Percentiles rank a stretch among this genome's conserved stretches.
Conservation (phyloP, 2,113 vertebrate species). For the Maylandia zebra region DNA sequence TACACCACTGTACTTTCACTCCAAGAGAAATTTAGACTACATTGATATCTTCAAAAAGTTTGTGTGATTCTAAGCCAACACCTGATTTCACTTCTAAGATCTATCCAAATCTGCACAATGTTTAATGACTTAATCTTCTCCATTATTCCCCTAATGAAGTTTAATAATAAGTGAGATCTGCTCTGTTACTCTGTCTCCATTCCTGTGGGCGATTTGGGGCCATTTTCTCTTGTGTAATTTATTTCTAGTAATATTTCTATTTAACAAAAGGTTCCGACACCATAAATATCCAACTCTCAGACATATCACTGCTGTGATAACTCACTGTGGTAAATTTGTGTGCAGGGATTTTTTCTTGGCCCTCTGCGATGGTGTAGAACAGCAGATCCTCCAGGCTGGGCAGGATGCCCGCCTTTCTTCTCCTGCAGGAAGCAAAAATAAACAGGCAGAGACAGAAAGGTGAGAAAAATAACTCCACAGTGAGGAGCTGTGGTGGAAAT, state of each 20-base stretch:
- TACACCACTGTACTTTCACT: neutral
- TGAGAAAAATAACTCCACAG: neutral
- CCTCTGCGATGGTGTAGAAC: slow-evolving; percentile 98
- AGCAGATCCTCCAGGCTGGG: slow-evolving; percentile 97
- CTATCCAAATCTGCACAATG: neutral
- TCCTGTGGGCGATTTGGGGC: neutral
- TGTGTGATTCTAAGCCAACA: neutral
- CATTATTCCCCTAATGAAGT: neutral
- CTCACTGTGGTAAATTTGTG: slow-evolving; percentile 94
- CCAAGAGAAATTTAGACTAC: neutral
- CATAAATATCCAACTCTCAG: neutral
- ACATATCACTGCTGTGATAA: neutral
- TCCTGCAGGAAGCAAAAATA: slow-evolving; percentile 67
- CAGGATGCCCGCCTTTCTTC: slow-evolving; percentile 89
- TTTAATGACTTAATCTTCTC: neutral
- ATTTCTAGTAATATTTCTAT: neutral
- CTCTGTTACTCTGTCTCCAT: neutral
- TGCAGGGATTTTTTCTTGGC: slow-evolving; percentile 96
- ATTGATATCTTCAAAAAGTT: neutral
- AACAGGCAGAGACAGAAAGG: neutral
- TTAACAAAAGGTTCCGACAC: neutral
- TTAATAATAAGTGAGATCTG: neutral
- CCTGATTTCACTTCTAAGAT: neutral
- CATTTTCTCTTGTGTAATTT: neutral
- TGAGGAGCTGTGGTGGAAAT: neutral